Evolutionary conservation across 2,797 vertebrate genomes (phyloP).

Genomic region (Sebastes elongatus): DNA sequence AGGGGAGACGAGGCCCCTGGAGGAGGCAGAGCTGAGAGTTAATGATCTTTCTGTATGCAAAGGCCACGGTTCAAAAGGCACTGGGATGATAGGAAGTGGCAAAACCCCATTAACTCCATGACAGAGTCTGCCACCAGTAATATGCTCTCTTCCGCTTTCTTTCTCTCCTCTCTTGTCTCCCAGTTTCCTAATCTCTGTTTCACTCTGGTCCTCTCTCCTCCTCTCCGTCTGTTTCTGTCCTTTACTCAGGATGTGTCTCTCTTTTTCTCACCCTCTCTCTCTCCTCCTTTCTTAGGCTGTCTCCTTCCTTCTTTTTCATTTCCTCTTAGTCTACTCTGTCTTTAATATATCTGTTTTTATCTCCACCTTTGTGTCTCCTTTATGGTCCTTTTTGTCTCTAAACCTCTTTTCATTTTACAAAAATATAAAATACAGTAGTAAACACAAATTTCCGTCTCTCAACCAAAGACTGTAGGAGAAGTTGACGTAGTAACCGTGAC

Average conservation of each 20-base stretch:
- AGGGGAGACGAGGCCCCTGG: constrained; percentile 36
- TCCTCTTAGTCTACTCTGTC: not conserved
- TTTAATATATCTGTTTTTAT: not conserved
- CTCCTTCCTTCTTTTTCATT: not conserved
- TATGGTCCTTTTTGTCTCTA: no score
- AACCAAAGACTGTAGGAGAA: no score
- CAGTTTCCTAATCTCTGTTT: not conserved
- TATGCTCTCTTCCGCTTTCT: constrained; percentile 29
- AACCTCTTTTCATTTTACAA: no score
- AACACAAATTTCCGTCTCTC: not conserved
- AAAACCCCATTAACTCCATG: constrained; percentile 74
- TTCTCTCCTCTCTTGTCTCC: not conserved
- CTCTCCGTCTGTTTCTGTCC: not conserved
- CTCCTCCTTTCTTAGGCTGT: not conserved
- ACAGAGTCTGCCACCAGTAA: constrained; percentile 61
- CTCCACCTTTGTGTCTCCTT: not conserved
- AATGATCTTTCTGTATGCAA: constrained; percentile 79
- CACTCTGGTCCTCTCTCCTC: not conserved
- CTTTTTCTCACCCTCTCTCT: not conserved
- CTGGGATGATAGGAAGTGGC: constrained; percentile 59
- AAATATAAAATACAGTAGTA: no score
- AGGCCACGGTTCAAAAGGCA: constrained; percentile 71
- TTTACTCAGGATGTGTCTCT: not conserved
- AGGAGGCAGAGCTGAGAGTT: constrained; percentile 64
- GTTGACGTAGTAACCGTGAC: no score